Percentiles rank a stretch among this genome's conserved stretches.
Conservation (phyloP, 1,140 invertebrate species). For the Caenorhabditis brenneri region DNA sequence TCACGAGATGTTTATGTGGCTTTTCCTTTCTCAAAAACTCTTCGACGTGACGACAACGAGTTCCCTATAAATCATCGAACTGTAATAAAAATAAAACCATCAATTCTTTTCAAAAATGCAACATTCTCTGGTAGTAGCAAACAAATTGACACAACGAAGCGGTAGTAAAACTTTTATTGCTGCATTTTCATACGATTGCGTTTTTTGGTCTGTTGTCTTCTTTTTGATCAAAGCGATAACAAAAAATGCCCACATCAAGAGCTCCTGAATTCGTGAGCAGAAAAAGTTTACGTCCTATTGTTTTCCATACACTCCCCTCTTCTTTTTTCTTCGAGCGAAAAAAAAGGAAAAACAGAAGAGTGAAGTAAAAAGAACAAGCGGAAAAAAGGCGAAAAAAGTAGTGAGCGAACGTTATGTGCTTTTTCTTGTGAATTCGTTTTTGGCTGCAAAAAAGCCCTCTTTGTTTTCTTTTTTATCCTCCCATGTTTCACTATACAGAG, state of each 20-base stretch:
- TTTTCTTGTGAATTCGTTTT: not conserved
- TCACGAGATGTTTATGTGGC: conserved; percentile 90
- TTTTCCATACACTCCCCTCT: not conserved
- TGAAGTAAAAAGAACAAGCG: not conserved
- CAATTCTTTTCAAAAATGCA: conserved; percentile 76
- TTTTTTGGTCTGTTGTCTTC: not conserved
- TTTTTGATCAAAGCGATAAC: not conserved
- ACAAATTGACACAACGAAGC: not conserved
- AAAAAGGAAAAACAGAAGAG: not conserved
- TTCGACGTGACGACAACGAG: conserved; percentile 89
- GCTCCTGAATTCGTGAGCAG: not conserved
- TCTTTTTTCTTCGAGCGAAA: not conserved
- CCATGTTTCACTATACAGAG: not conserved
- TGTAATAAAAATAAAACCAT: no score
- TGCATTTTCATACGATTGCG: not conserved
- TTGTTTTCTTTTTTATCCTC: not conserved
- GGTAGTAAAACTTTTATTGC: not conserved
- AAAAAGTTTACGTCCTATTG: not conserved
- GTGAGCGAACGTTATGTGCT: not conserved
- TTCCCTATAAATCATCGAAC: conserved; percentile 79
- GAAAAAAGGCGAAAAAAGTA: not conserved
- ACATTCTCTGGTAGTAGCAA: conserved; percentile 76
- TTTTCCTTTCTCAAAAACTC: conserved; percentile 86
- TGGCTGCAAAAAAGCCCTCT: not conserved
- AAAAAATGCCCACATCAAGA: not conserved